Base-by-base conservation (phyloP, 2,113 vertebrate species). In the Ictalurus furcatus region DNA sequence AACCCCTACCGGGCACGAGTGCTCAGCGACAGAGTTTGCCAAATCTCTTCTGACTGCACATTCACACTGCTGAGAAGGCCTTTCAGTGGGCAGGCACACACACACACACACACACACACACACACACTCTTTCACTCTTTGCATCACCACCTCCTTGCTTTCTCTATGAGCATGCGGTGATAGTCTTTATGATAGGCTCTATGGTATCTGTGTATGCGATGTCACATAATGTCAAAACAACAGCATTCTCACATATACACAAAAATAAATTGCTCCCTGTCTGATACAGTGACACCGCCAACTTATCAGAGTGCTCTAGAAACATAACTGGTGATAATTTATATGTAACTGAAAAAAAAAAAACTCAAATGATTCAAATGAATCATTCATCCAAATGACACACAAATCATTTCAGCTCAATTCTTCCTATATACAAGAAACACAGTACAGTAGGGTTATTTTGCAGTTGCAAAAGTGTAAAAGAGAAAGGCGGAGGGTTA, bases 1-100 rank as follows among this genome's bases (percentile, higher is more conserved):
- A 96, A 96, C 96, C 96, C 95, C 96, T 91, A 88, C 87, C 44
- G 94, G 95, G 95, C 95, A 94, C 87, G 93, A 92, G 93, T 91
- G 93, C 93, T 93, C 92, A 91, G 54, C 0, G 21, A 17, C 88
- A 89, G 85, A 56, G 88, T 91, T 91, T 89, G 89, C 86, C 89
- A 92, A 92, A 92, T 91, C 85, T 89, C 84, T 90, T 89, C 89
- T 90, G 82, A 90, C 89, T 92, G 91, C 86, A 89, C 90, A 83
- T 92, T 92, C 91, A 90, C 91, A 90, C 88, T 40, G 61, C 85
- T 80, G 90, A 92, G 89, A 89, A 73, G 44, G 48, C 83, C 73
- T 59, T 34, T 63, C 58, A 83, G 87, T 58, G 59, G 28, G 71
- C 65, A 79, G 40, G 74, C n/a, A 44, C 6, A n/a, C 67, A 74